Evolutionary conservation across 2,888 invertebrate species (phyloP).

Genomic region (Corbicula japonica): DNA sequence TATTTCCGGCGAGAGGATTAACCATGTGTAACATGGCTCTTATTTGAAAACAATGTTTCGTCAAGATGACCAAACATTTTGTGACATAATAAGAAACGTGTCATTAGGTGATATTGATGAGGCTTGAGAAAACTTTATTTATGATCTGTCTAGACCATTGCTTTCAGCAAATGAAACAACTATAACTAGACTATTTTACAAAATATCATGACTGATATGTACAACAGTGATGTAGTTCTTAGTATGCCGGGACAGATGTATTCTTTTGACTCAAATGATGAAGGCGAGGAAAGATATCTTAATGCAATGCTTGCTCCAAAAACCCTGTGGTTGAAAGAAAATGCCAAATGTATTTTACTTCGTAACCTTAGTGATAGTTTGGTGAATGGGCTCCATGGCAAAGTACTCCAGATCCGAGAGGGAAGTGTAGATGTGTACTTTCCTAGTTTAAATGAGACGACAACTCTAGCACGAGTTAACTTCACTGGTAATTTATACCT

Average conservation of each 20-base stretch:
- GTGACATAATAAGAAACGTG: constrained; percentile 1
- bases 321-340: constrained; percentile 30
- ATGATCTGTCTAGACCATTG: constrained; percentile 7
- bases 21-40: too few relatives aligned
- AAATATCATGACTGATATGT: constrained; percentile 15
- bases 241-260: constrained; percentile 11
- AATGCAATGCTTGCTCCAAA: constrained; percentile 2
- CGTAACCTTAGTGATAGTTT: constrained; percentile 15
- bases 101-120: constrained; percentile 6
- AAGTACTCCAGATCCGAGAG: neutral
- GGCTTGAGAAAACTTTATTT: constrained; percentile 1
- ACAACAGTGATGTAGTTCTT: constrained; percentile 20
- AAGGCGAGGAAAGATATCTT: constrained; percentile 1
- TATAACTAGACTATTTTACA: constrained; percentile 7
- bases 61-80: constrained; percentile 9
- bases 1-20: too few relatives aligned
- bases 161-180: constrained; percentile 1
- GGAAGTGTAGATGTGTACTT: constrained; percentile 14
- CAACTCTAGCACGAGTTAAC: neutral
- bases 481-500: constrained; percentile 17
- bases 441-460: neutral
- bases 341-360: constrained; percentile 1
- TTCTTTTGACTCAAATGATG: constrained; percentile 14
- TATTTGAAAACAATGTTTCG: constrained; percentile 1
- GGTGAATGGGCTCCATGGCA: constrained; percentile 30